Percentiles rank a stretch among this genome's conserved stretches.
Conservation (phyloP, 2,797 vertebrate genomes). For the Falco berigora region DNA sequence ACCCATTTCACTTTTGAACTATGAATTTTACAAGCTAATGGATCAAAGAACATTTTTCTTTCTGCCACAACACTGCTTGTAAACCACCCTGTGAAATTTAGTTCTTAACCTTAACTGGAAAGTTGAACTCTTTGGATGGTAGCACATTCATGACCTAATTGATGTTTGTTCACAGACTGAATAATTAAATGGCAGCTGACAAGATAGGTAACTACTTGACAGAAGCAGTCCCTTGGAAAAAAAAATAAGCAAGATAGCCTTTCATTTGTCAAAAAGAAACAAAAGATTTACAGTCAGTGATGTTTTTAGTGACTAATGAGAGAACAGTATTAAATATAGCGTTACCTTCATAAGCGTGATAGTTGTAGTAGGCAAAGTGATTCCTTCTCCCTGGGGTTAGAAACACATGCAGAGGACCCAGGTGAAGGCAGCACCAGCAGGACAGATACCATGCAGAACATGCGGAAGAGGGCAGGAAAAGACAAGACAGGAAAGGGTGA, state of each 20-base stretch:
- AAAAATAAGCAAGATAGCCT: background rate
- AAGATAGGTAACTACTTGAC: background rate
- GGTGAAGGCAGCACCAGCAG: constrained; percentile 84
- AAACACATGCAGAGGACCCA: constrained; percentile 84
- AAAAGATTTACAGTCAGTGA: background rate
- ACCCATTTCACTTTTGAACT: background rate
- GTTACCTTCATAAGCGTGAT: constrained; percentile 93
- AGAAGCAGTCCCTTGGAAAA: background rate
- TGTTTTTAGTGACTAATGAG: constrained; percentile 48
- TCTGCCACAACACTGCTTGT: background rate
- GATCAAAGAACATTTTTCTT: background rate
- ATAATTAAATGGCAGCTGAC: background rate
- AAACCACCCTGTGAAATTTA: background rate
- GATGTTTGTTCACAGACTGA: background rate
- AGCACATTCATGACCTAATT: background rate
- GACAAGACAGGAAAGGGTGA: constrained; percentile 79
- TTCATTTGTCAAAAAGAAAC: background rate
- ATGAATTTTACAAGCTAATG: background rate
- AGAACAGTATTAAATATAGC: constrained; percentile 55
- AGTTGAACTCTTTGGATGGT: background rate
- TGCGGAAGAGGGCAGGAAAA: constrained; percentile 77
- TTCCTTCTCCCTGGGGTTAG: constrained; percentile 92
- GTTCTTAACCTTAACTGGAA: background rate
- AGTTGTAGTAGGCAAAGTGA: constrained; percentile 97
- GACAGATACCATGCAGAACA: constrained; percentile 78